Conservation (phyloP, 1,140 invertebrate genomes). For the Maniola jurtina region DNA sequence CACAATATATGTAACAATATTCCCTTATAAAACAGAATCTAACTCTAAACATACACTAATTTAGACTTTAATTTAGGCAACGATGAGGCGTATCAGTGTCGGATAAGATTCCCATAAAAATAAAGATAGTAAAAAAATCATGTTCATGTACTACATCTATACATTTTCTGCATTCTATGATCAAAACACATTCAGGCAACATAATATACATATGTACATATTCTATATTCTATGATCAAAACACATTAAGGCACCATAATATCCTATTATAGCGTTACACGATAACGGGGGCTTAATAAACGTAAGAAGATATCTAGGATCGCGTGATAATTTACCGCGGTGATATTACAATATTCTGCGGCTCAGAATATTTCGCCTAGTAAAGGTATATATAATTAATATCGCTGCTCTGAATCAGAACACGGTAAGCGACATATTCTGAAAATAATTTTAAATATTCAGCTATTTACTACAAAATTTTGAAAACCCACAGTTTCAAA, state of each 20-base stretch:
- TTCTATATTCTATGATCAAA: neutral
- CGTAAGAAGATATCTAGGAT: constrained; percentile 3
- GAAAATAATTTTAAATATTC: no score
- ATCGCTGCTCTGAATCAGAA: neutral
- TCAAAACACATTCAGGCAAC: neutral
- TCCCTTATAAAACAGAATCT: no score
- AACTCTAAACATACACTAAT: no score
- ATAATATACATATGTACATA: neutral
- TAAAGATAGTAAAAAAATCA: no score
- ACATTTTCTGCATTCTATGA: no score
- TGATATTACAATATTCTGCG: constrained; percentile 8
- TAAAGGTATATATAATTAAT: constrained; percentile 3
- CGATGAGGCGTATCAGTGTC: no score
- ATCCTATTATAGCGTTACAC: constrained; percentile 5
- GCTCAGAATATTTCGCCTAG: neutral
- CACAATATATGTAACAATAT: no score
- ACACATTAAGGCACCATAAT: constrained; percentile 1
- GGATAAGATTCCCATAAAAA: no score
- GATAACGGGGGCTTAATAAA: neutral
- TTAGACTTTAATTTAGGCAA: no score
- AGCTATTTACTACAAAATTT: no score
- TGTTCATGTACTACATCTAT: no score
- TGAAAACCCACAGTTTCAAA: no score
- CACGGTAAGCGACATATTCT: neutral
- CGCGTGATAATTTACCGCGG: constrained; percentile 5